These are phyloP conservation scores for Callorhinus ursinus DNA, from an alignment of 2,113 vertebrate genomes.

Conservation along the genomic window DNA sequence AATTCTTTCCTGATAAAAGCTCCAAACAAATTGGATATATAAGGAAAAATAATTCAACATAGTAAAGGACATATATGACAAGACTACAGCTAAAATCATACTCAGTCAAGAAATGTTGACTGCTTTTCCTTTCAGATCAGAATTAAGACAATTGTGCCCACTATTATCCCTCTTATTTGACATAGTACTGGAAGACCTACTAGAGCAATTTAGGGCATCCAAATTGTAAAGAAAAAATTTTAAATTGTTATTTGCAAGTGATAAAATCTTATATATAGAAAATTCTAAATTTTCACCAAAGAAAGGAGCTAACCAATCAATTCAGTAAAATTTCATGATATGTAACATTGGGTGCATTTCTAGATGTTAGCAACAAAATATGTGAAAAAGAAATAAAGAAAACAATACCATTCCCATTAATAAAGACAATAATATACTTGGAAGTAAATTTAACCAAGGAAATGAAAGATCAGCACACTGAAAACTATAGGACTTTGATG, in stretches of 20 bases:
- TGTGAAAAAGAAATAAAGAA: not conserved
- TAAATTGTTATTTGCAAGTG: not conserved
- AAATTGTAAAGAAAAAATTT: not conserved
- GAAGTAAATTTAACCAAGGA: not conserved
- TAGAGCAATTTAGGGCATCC: not conserved
- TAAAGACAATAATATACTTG: not conserved
- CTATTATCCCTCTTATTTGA: not conserved
- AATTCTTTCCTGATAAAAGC: not conserved
- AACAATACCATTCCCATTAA: not conserved
- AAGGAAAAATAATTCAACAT: not conserved
- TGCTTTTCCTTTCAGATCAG: not conserved
- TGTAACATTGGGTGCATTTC: not conserved
- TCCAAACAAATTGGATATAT: not conserved
- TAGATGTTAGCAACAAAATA: not conserved
- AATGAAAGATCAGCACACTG: not conserved
- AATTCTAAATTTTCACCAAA: not conserved
- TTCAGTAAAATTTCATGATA: not conserved
- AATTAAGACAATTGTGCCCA: not conserved
- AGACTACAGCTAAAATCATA: not conserved
- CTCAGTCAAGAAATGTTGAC: not conserved
- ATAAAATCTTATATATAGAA: not conserved
- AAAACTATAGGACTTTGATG: not conserved
- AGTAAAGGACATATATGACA: not conserved
- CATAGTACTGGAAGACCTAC: not conserved
- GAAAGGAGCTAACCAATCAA: not conserved